Conservation (phyloP, 2,113 vertebrate species). For the Formicarius rufipectus region DNA sequence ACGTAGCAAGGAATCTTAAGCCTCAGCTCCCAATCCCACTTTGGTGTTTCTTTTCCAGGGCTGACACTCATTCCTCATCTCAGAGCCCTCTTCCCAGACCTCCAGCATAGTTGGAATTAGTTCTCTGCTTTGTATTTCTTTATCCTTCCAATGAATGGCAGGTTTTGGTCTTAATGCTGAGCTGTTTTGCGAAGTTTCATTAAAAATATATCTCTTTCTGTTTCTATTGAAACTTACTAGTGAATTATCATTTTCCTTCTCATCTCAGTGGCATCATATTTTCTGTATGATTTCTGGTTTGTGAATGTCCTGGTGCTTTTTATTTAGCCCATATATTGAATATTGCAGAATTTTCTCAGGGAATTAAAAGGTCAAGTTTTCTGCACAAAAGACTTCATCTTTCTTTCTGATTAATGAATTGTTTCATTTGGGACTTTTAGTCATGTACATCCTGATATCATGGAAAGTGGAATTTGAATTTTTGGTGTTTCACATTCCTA, state of each 20-base stretch:
- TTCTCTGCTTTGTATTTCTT: conserved; percentile 31
- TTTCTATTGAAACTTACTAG: conserved; percentile 26
- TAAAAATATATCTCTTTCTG: conserved; percentile 21
- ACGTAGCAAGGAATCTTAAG: conserved; percentile 65
- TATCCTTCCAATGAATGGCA: conserved; percentile 31
- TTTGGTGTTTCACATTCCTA: background rate
- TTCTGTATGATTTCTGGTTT: background rate
- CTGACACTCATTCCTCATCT: conserved; percentile 43
- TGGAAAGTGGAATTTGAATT: background rate
- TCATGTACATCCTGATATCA: rapidly evolving
- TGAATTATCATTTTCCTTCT: background rate
- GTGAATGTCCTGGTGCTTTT: background rate
- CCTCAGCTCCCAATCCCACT: conserved; percentile 51
- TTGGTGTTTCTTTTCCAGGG: conserved; percentile 56
- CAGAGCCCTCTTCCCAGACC: conserved; percentile 35
- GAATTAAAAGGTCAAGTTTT: background rate
- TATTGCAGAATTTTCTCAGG: background rate
- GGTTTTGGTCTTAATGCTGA: conserved; percentile 56
- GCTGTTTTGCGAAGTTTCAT: background rate
- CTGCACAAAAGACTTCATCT: background rate
- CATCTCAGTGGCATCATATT: background rate
- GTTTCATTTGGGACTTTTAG: background rate
- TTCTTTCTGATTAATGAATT: background rate
- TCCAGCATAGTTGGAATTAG: conserved; percentile 32
- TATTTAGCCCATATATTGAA: background rate